These are phyloP conservation scores for Limulus polyphemus DNA, from an alignment of 2,888 invertebrate genomes.

Conservation along the genomic window DNA sequence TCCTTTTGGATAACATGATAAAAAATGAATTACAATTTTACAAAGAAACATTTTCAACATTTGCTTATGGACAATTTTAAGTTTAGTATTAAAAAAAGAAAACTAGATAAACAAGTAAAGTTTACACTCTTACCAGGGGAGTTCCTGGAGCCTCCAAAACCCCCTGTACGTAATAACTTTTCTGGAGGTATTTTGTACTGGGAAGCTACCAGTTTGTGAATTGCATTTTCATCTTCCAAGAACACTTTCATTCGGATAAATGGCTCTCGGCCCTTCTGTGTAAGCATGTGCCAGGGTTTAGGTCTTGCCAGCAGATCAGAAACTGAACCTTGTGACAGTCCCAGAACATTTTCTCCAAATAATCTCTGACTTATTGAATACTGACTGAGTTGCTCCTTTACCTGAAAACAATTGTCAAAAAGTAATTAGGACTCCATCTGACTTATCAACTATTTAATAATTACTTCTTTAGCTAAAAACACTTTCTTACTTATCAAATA, in stretches of 20 bases:
- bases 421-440: neutral
- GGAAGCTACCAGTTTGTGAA: conserved; percentile 86
- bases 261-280: conserved; percentile 90
- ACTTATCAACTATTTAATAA: too few relatives aligned
- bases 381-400: conserved; percentile 85
- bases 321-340: conserved; percentile 90
- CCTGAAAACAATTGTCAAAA: conserved; percentile 39
- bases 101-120: neutral
- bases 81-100: too few relatives aligned
- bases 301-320: conserved; percentile 93
- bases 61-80: too few relatives aligned
- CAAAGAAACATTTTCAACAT: too few relatives aligned
- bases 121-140: neutral
- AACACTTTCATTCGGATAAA: conserved; percentile 98
- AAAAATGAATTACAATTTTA: too few relatives aligned
- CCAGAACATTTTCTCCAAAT: conserved; percentile 96
- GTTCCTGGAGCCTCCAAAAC: conserved; percentile 24
- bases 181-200: conserved; percentile 98
- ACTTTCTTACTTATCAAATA: too few relatives aligned
- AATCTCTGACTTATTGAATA: conserved; percentile 94
- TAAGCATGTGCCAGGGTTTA: conserved; percentile 98
- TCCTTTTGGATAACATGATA: too few relatives aligned
- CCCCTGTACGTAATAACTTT: conserved; percentile 76
- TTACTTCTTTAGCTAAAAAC: too few relatives aligned
- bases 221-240: conserved; percentile 86